Evolutionary conservation across 2,113 vertebrate species (phyloP).

Genomic region (Psilopsiagon aymara): DNA sequence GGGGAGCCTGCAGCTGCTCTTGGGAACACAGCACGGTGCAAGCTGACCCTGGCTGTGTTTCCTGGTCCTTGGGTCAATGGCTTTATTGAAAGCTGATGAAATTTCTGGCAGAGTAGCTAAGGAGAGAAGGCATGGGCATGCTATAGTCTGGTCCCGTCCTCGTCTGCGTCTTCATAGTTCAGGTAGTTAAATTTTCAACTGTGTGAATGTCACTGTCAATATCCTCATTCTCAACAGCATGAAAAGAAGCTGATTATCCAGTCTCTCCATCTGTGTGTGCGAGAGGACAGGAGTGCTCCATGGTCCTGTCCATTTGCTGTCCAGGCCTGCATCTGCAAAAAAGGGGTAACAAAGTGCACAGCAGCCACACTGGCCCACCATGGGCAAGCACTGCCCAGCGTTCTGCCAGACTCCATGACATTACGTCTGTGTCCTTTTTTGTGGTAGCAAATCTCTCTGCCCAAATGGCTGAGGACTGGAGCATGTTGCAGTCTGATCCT

Average conservation of each 20-base stretch:
- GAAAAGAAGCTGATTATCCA: not conserved
- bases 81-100: not conserved
- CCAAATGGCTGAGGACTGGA: no score
- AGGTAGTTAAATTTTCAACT: not conserved
- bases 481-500: no score
- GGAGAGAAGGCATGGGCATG: not conserved
- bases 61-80: not conserved
- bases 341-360: not conserved
- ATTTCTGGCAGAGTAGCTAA: not conserved
- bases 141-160: not conserved
- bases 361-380: not conserved
- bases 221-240: not conserved
- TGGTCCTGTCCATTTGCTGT: not conserved
- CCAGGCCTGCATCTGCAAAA: not conserved
- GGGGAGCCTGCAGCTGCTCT: not conserved
- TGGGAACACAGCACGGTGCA: fast-evolving
- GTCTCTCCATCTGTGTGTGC: not conserved
- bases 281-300: not conserved
- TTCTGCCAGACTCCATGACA: not conserved
- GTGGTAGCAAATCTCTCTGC: no score
- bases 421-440: no score
- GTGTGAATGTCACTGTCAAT: not conserved
- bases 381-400: no score
- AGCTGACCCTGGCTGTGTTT: not conserved
- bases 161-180: not conserved